Evolutionary conservation across 2,888 invertebrate species (phyloP), one percentile per base, ranked within the genome.

Genomic region (Ptychoptera albimana): DNA sequence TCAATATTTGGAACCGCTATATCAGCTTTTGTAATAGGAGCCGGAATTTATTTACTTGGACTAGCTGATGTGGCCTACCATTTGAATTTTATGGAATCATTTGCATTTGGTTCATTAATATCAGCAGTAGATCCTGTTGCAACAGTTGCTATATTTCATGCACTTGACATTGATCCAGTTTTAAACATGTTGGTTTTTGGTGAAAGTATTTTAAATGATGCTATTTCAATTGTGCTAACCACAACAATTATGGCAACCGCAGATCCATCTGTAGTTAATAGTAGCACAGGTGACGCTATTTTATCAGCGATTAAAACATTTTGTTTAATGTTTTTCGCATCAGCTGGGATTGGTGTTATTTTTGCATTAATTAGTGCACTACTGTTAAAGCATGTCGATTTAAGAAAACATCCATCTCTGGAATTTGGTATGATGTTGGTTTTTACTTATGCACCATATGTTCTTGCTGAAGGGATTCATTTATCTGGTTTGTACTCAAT

Each of bases 181-280:
- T 71, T 98, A 1, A 97, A 98, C 70, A 99, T 99, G 97, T 81
- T 98, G 67, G 97, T 98, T 2, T 98, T 98, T 70, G 96, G 91
- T 23, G 76, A 76, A 57, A 66, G 66, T 45, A 66, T 66, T 57
- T 71, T 98, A 6, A 98, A 98, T 67, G 98, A 98, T 74, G 97
- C 97, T 30, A 91, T 98, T 48, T 86, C 97, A 23, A 98, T 99
- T 68, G 98, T 98, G 1, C 68, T 98, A 42, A 96, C 97, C 1
- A 91, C 92, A 51, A 84, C 87, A 4, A 82, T 86, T 3, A 69
- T 86, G 30, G 82, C 83, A 57, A 75, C 78, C 2, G 76, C 78
- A 0, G 72, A 72, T 39, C 42, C 34, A 2, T 14, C 42, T 34
- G n/a, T 35, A 16, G 72, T 72, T 39, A 68, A 72, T 10, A 54